Evolutionary conservation across 1,140 invertebrate genomes (phyloP), one percentile per base, ranked within the genome.

Genomic region (Ceratitis capitata): DNA sequence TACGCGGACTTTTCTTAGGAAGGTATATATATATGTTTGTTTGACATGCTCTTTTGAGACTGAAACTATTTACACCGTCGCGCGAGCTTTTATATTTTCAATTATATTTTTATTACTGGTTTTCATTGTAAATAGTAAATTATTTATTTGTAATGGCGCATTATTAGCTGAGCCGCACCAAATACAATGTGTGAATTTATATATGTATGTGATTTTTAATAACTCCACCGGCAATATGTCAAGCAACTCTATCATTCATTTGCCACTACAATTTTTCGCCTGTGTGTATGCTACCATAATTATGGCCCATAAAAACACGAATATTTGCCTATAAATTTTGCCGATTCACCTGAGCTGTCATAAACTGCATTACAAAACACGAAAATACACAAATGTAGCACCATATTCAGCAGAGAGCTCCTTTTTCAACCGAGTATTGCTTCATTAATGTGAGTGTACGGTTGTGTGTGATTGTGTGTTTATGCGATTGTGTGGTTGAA

Each of bases 241-340:
- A 26, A 16, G 10, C 32, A 69, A 26, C 39, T 39, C 35, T 39
- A 26, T 58, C n/a, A 7, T 58, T 10, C 16, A 53, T 53, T 26
- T 29, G n/a, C n/a, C n/a, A 14, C 39, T 23, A 12, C 23, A 19
- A 35, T 42, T 9, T n/a, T 7, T 35, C 69, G n/a, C 39, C 69
- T 45, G 39, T 7, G 12, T 35, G 69, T 78, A 78, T 47, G 39
- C 39, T 78, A 45, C 39, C 69, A 78, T n/a, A n/a, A n/a, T 78
- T 78, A 47, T 47, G 19, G 35, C 69, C 42, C 69, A 78, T 78
- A 78, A 78, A 78, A 78, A 23, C 69, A 23, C 39, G 39, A 78
- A 78, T 78, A 78, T 42, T 45, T 78, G 69, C 69, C 61, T 78
- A 78, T 78, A 78, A 78, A 78, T 78, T 78, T 78, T 32, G 39